Conservation (phyloP, 2,797 vertebrate species). For the Gorsachius magnificus region DNA sequence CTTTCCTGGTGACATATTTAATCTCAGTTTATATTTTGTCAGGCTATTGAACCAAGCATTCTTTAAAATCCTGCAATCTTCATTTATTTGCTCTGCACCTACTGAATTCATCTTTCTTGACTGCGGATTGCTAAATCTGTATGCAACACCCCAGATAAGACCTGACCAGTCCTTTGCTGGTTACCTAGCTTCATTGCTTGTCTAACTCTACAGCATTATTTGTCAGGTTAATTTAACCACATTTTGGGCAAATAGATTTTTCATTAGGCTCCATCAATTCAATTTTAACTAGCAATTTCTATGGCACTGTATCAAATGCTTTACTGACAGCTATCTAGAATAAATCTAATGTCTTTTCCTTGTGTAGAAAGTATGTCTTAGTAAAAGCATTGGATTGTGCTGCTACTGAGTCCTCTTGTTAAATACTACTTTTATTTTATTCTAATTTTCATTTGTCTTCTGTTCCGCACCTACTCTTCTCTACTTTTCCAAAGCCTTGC, state of each 20-base stretch:
- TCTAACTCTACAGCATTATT: neutral
- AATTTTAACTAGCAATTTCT: neutral
- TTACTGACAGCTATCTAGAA: neutral
- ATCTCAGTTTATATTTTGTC: neutral
- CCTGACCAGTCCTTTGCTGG: neutral
- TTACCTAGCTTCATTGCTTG: neutral
- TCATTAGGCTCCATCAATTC: neutral
- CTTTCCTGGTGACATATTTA: neutral
- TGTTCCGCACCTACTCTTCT: neutral
- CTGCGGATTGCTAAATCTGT: neutral
- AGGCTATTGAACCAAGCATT: neutral
- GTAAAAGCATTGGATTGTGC: neutral
- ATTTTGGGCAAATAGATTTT: neutral
- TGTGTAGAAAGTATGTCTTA: neutral
- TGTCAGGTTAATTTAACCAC: neutral
- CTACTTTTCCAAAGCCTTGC: neutral
- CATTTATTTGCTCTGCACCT: neutral
- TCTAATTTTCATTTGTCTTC: neutral
- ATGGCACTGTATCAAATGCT: neutral
- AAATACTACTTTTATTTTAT: neutral
- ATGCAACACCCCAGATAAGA: neutral
- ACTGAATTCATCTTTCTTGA: neutral
- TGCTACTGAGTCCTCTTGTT: neutral
- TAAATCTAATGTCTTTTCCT: neutral
- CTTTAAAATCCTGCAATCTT: neutral